A percentile compares a stretch with the other conserved stretches of the same genome.
Conservation (phyloP, 1,140 invertebrate species). For the Leptinotarsa texana region DNA sequence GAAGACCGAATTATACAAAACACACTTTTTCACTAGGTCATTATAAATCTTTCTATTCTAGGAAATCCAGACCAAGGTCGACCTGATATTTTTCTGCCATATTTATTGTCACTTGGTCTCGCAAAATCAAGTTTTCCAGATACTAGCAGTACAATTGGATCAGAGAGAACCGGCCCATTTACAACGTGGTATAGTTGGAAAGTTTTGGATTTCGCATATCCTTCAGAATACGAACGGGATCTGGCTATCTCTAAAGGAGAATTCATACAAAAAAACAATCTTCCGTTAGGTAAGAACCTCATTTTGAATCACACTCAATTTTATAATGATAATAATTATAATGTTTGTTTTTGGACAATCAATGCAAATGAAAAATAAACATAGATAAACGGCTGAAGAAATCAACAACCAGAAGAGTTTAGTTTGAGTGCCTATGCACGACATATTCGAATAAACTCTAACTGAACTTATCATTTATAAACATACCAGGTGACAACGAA, state of each 20-base stretch:
- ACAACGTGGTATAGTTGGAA: constrained; percentile 62
- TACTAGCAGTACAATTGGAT: not conserved
- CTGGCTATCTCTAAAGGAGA: constrained; percentile 60
- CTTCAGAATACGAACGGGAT: constrained; percentile 56
- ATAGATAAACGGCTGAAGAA: too few species aligned
- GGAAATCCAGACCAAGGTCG: not conserved
- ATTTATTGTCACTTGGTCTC: constrained; percentile 27
- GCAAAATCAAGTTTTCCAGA: constrained; percentile 19
- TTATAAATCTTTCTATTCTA: constrained; percentile 6
- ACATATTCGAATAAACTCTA: not conserved
- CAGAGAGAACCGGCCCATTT: constrained; percentile 49
- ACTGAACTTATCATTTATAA: too few species aligned
- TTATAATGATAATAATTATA: too few species aligned
- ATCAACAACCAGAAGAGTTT: too few species aligned
- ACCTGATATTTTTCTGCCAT: constrained; percentile 27
- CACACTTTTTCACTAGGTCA: not conserved
- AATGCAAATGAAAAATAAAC: too few species aligned
- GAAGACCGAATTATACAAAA: too few species aligned
- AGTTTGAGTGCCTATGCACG: too few species aligned
- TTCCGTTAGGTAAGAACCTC: constrained; percentile 61
- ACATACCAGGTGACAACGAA: too few species aligned
- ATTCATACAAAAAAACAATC: constrained; percentile 71
- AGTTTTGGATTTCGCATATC: constrained; percentile 63
- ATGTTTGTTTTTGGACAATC: too few species aligned
- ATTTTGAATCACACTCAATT: not conserved